Percentiles rank a stretch among this genome's conserved stretches.
phyloP scores from a whole-genome alignment of 1,140 invertebrate genomes.

The Drosophila subpulchrella region DNA sequence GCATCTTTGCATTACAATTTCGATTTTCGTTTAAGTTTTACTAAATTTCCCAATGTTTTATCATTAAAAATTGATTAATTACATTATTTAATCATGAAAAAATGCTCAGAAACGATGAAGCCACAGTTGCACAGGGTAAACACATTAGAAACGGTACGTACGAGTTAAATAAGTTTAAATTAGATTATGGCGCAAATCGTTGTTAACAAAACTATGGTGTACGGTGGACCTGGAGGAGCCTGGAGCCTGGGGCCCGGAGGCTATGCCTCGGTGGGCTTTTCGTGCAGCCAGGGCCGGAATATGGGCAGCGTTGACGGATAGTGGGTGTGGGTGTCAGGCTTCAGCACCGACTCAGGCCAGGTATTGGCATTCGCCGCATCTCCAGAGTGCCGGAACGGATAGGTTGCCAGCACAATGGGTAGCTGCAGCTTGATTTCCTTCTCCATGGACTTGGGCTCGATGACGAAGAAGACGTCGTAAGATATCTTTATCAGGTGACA shows the following conservation, averaged over 20 bases:
- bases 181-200: constrained; percentile 68
- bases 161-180: constrained; percentile 68
- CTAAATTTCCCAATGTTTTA: too few relatives aligned
- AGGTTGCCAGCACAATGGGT: constrained; percentile 97
- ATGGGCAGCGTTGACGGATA: constrained; percentile 97
- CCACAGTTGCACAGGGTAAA: constrained; percentile 13
- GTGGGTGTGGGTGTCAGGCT: constrained; percentile 92
- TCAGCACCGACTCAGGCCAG: constrained; percentile 87
- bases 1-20: too few relatives aligned
- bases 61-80: not conserved
- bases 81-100: constrained; percentile 13
- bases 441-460: constrained; percentile 95
- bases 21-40: not conserved
- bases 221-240: not conserved
- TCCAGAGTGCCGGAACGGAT: constrained; percentile 90
- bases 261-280: constrained; percentile 74
- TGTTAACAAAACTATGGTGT: constrained; percentile 43
- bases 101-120: constrained; percentile 32
- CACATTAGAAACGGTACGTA: constrained; percentile 31
- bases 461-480: constrained; percentile 97
- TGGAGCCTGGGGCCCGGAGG: not conserved
- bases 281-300: constrained; percentile 94
- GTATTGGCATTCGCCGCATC: constrained; percentile 85
- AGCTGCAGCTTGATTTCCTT: constrained; percentile 96
- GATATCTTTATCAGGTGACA: constrained; percentile 97